Percentiles rank a stretch among this genome's conserved stretches.
phyloP scores from a whole-genome alignment of 2,797 vertebrate species.

The Meda fulgida region DNA sequence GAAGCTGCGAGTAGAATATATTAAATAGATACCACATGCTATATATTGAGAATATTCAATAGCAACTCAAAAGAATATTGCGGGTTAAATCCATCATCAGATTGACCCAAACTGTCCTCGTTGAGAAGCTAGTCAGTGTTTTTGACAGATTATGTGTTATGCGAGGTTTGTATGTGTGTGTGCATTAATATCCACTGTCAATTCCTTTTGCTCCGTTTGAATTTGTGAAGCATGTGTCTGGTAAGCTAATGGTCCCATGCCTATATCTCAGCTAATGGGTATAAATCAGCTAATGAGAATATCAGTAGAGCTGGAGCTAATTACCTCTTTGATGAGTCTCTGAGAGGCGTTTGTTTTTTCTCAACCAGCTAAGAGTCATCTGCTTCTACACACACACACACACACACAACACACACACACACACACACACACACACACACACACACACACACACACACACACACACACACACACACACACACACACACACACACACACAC shows the following conservation, averaged over 20 bases:
- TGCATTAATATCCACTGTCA: constrained; percentile 20
- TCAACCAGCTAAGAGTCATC: constrained; percentile 28
- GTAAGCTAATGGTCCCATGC: constrained; percentile 35
- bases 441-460: neutral
- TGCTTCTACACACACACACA: neutral
- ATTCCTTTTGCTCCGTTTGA: constrained; percentile 29
- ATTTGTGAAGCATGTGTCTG: constrained; percentile 37
- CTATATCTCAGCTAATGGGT: constrained; percentile 37
- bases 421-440: neutral
- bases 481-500: too few relatives aligned
- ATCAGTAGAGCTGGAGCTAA: constrained; percentile 52
- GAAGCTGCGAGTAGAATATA: neutral
- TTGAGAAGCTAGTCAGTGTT: neutral
- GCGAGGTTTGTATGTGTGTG: constrained; percentile 8
- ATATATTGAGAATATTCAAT: neutral
- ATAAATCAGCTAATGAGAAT: constrained; percentile 50
- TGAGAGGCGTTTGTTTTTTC: constrained; percentile 43
- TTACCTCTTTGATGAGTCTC: constrained; percentile 45
- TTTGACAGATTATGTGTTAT: neutral
- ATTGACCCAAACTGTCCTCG: neutral
- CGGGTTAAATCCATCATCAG: neutral
- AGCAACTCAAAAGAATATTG: neutral
- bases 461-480: constrained; percentile 13
- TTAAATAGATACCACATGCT: neutral
- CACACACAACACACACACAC: neutral